These are phyloP conservation scores for Micrasema longulum DNA, from an alignment of 1,140 invertebrate genomes.

Conservation along the genomic window DNA sequence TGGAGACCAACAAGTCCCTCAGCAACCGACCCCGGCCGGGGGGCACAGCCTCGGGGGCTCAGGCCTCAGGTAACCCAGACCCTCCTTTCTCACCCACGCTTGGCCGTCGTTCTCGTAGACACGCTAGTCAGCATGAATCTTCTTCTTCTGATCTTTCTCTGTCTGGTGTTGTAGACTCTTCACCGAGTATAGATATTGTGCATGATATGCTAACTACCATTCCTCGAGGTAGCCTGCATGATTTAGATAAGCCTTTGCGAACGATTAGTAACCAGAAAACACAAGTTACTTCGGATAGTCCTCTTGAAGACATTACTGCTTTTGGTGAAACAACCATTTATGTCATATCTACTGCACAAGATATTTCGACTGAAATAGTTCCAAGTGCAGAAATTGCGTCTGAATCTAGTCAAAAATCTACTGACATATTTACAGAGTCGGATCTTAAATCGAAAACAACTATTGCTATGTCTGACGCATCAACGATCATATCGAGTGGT, in stretches of 20 bases:
- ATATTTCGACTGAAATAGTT: too few species aligned
- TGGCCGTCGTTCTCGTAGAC: conserved; percentile 72
- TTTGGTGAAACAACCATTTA: too few species aligned
- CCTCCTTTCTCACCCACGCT: conserved; percentile 57
- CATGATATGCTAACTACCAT: conserved; percentile 61
- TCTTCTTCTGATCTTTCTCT: conserved; percentile 61
- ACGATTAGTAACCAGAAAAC: conserved; percentile 12
- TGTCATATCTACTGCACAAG: too few species aligned
- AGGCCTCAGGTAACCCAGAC: conserved; percentile 68
- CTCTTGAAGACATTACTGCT: conserved; percentile 11
- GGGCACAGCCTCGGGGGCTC: conserved; percentile 64
- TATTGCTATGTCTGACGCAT: too few species aligned
- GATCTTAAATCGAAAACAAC: too few species aligned
- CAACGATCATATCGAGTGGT: too few species aligned
- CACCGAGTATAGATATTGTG: conserved; percentile 63
- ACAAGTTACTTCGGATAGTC: conserved; percentile 3
- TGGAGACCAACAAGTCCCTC: conserved; percentile 74
- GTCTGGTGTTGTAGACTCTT: conserved; percentile 61
- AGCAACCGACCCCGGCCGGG: conserved; percentile 68
- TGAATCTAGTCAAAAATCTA: too few species aligned
- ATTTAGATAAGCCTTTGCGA: conserved; percentile 24
- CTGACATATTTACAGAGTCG: too few species aligned
- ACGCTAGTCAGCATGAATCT: conserved; percentile 73
- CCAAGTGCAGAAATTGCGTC: too few species aligned
- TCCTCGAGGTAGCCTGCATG: conserved; percentile 44